phyloP scores from a whole-genome alignment of 2,113 vertebrate species.

The Hucho hucho region DNA sequence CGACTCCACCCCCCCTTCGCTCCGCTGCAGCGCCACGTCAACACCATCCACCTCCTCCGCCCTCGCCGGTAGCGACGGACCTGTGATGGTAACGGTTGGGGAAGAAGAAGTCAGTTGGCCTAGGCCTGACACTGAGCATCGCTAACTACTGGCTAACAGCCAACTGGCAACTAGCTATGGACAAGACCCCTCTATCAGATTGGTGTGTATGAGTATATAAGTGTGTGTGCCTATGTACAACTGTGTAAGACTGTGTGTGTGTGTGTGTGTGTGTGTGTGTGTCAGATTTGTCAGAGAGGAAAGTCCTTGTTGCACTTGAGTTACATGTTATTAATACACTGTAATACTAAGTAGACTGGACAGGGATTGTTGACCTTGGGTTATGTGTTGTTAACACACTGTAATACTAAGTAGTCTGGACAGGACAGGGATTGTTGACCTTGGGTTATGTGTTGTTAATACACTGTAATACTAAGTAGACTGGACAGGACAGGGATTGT shows the following conservation, averaged over 20 bases:
- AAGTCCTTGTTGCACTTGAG: not conserved
- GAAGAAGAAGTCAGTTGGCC: constrained; percentile 52
- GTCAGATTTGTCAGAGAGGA: constrained; percentile 58
- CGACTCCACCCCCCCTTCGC: constrained; percentile 85
- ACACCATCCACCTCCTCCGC: constrained; percentile 86
- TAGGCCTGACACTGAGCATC: constrained; percentile 42
- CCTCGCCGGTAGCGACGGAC: constrained; percentile 76
- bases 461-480: not conserved
- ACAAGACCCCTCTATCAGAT: constrained; percentile 12
- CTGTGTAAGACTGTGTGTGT: constrained; percentile 1
- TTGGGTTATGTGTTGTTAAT: not conserved
- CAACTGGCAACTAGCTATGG: constrained; percentile 8
- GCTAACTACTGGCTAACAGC: not conserved
- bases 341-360: too few species aligned
- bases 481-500: constrained; percentile 35
- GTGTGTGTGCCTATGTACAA: not conserved
- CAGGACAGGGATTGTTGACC: not conserved
- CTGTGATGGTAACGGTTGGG: constrained; percentile 70
- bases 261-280: too few species aligned
- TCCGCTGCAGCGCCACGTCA: constrained; percentile 83
- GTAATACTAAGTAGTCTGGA: too few species aligned
- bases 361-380: too few species aligned
- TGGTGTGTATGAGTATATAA: constrained; percentile 11
- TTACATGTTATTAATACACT: too few species aligned
- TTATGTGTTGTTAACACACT: too few species aligned